Base-by-base conservation (phyloP, 2,888 invertebrate species). In the Parasteatoda lunata region DNA sequence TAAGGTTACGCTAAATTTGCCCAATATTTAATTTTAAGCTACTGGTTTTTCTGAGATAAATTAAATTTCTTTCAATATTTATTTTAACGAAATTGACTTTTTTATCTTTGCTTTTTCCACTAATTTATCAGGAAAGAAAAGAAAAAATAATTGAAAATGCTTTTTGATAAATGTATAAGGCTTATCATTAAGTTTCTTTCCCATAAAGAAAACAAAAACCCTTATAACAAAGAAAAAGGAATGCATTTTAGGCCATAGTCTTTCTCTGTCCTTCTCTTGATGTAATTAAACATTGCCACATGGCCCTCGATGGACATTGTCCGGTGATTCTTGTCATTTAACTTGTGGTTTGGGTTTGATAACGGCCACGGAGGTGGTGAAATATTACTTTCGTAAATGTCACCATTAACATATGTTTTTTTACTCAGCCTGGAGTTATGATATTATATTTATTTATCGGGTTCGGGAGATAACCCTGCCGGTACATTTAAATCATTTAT, bases 211-310 rank as follows among this genome's bases (percentile, higher is more conserved):
- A n/a, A n/a, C 59, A 59, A 59, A 59, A 59, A 7, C 59, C 75
- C 73, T 47, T 66, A 13, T 7, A 65, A 80, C 66, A 73, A 48
- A 66, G 48, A n/a, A n/a, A 65, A 52, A 45, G 52, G 80, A 45
- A 73, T 79, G 73, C 47, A 30, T 30, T 30, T 30, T 4, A 65
- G 45, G 13, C 72, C 71, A 77, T 70, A 77, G 77, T 48, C 71
- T 82, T 82, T 84, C 66, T 77, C 77, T 84, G 72, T 77, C 77
- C 47, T 66, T 77, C 54, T 66, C 30, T 51, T 72, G 71, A 72
- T 77, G 71, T 77, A 84, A 84, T 84, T 84, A 77, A 66, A 77
- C 71, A 69, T 71, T n/a, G 71, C 83, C 83, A 84, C 71, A 84
- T 84, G 83, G 83, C 77, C 66, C 69, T 69, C 59, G 75, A 54